These are phyloP conservation scores for Melanchra persicariae DNA, from an alignment of 2,888 invertebrate genomes.

Conservation along the genomic window DNA sequence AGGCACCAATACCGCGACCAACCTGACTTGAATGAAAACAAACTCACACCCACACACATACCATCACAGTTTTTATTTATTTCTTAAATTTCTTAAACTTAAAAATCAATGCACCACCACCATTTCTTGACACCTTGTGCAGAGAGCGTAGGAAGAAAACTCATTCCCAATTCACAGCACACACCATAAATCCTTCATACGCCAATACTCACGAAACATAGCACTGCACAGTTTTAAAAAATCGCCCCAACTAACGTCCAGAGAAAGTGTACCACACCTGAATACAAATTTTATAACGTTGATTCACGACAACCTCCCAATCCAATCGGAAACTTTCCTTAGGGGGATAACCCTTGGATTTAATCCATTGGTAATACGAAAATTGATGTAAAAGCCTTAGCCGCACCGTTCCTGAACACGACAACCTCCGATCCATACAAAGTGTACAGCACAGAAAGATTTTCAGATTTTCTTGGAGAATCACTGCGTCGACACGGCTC, in stretches of 20 bases:
- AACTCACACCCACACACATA: not conserved
- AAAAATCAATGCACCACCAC: slow-evolving; percentile 18
- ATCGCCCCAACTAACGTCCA: slow-evolving; percentile 81
- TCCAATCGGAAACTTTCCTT: slow-evolving; percentile 87
- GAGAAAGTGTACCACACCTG: slow-evolving; percentile 82
- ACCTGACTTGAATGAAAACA: slow-evolving; percentile 13
- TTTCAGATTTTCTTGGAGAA: slow-evolving; percentile 84
- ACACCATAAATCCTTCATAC: slow-evolving; percentile 66
- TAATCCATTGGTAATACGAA: slow-evolving; percentile 90
- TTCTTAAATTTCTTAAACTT: not conserved
- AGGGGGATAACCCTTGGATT: slow-evolving; percentile 86
- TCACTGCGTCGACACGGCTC: slow-evolving; percentile 76
- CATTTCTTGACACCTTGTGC: slow-evolving; percentile 27
- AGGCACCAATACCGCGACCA: not conserved
- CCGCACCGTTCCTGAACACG: slow-evolving; percentile 78
- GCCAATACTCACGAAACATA: slow-evolving; percentile 59
- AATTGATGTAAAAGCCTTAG: slow-evolving; percentile 89
- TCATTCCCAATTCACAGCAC: slow-evolving; percentile 56
- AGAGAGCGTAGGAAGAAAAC: slow-evolving; percentile 24
- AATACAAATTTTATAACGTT: slow-evolving; percentile 89
- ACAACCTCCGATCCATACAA: slow-evolving; percentile 83
- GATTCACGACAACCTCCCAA: slow-evolving; percentile 86
- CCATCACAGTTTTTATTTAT: too few species aligned
- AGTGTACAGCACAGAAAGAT: slow-evolving; percentile 79
- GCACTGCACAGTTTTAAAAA: slow-evolving; percentile 75